These are phyloP conservation scores for Antechinus stuartii DNA, from an alignment of 2,113 vertebrate genomes.

Conservation along the genomic window DNA sequence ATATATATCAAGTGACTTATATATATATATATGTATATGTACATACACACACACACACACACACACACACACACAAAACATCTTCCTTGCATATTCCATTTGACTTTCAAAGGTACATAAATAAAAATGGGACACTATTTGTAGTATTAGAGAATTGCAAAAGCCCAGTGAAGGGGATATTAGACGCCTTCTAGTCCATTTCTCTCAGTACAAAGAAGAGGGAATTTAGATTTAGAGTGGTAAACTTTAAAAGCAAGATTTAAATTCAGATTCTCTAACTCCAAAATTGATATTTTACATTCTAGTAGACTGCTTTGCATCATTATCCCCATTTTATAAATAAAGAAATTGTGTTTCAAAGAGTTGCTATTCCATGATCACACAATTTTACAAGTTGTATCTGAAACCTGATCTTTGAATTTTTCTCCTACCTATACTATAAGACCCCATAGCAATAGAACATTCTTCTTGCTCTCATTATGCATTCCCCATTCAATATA, in stretches of 20 bases:
- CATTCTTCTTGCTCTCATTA: not conserved
- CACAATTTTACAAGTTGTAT: not conserved
- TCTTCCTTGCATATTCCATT: not conserved
- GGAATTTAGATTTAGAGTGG: not conserved
- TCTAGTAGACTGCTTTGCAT: not conserved
- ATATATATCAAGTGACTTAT: not conserved
- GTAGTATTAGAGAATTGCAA: not conserved
- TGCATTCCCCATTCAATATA: not conserved
- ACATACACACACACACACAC: no score
- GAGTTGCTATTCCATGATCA: fast-evolving
- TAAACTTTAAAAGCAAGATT: not conserved
- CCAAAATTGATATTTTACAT: not conserved
- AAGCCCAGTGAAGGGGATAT: not conserved
- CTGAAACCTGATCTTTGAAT: not conserved
- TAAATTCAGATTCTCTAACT: not conserved
- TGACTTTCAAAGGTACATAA: not conserved
- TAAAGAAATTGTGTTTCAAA: not conserved
- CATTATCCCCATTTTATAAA: not conserved
- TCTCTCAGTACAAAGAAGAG: not conserved
- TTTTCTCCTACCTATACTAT: not conserved
- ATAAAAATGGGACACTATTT: not conserved
- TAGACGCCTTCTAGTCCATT: not conserved
- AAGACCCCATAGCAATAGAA: not conserved
- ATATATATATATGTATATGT: no score
- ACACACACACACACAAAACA: not conserved